phyloP scores from a whole-genome alignment of 2,797 vertebrate species.

The Takifugu ocellatus region DNA sequence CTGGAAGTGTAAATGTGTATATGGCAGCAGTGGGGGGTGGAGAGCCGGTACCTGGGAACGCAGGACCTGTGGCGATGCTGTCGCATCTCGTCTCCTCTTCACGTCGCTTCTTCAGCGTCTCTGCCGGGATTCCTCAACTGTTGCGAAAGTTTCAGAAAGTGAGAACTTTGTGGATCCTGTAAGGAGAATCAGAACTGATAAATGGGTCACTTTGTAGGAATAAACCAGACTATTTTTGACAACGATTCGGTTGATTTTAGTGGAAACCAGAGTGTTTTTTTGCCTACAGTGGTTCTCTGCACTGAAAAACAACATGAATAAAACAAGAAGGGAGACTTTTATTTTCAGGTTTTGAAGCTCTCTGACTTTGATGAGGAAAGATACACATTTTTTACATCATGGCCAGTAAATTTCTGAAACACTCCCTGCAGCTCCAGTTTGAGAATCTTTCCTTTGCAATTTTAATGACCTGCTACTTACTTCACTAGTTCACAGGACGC shows the following conservation, averaged over 20 bases:
- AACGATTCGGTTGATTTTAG: background rate
- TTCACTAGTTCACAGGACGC: too few relatives aligned
- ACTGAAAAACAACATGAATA: slow-evolving; percentile 49
- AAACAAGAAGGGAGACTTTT: slow-evolving; percentile 24
- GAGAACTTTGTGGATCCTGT: slow-evolving; percentile 15
- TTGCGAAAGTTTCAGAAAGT: slow-evolving; percentile 27
- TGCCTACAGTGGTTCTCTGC: slow-evolving; percentile 24
- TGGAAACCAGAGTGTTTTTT: slow-evolving; percentile 14
- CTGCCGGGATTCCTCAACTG: slow-evolving; percentile 27
- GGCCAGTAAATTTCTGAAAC: slow-evolving; percentile 13
- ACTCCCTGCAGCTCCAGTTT: slow-evolving; percentile 7
- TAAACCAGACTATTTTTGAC: slow-evolving; percentile 16
- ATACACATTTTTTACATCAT: slow-evolving; percentile 4
- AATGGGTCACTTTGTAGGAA: slow-evolving; percentile 26
- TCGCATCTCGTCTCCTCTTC: slow-evolving; percentile 38
- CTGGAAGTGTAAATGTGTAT: slow-evolving; percentile 27
- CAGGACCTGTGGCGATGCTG: slow-evolving; percentile 39
- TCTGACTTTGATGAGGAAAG: slow-evolving; percentile 20
- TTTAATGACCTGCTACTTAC: too few relatives aligned
- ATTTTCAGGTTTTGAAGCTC: slow-evolving; percentile 23
- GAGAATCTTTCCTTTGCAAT: background rate
- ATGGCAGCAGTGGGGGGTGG: slow-evolving; percentile 20
- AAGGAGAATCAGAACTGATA: background rate
- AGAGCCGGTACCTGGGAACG: slow-evolving; percentile 54
- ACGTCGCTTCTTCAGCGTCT: slow-evolving; percentile 1